Evolutionary conservation across 2,888 invertebrate species (phyloP), one percentile per base, ranked within the genome.

Genomic region (Iphiclides podalirius): DNA sequence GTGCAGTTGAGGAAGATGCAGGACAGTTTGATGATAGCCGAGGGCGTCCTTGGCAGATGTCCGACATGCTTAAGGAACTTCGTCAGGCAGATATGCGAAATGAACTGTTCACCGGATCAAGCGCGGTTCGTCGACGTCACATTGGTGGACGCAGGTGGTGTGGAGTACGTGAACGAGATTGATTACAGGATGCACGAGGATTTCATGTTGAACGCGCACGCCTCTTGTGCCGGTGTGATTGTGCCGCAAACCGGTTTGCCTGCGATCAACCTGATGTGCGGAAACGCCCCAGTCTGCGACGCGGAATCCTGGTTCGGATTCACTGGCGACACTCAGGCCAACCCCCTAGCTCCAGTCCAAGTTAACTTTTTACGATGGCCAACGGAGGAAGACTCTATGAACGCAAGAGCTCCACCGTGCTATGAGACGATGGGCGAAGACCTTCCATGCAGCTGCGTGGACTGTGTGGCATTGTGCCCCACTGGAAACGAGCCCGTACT

Each of bases 61-160:
- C 94, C 95, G 0, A 91, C 94, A 0, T 98, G 98, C 67, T 75
- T 91, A 1, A 83, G 90, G 52, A 98, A 98, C 72, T 92, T 96
- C 61, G 90, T 92, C 6, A 87, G 91, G 37, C 90, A 94, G 33
- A 93, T 95, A 59, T 98, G 98, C 70, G 91, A 93, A 58, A 90
- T 95, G 77, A 94, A 95, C 3, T 98, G 98, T 75, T 90, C 92
- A 1, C 91, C 94, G 0, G 88, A 93, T 38, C 97, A 98, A 61
- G 89, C 90, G 13, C 65, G 71, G 2, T 88, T 79, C 47, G 45
- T 84, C 1, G 71, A 75, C n/a, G 69, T 80, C 1, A 54, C 62
- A 11, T 58, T 61, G 4, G 66, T 54, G 17, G 47, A 50, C 0
- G 45, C 61, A 4, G 64, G 72, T 31, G 66, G 61, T 4, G 52